phyloP scores from a whole-genome alignment of 2,113 vertebrate genomes.

The Anoura caudifer region DNA sequence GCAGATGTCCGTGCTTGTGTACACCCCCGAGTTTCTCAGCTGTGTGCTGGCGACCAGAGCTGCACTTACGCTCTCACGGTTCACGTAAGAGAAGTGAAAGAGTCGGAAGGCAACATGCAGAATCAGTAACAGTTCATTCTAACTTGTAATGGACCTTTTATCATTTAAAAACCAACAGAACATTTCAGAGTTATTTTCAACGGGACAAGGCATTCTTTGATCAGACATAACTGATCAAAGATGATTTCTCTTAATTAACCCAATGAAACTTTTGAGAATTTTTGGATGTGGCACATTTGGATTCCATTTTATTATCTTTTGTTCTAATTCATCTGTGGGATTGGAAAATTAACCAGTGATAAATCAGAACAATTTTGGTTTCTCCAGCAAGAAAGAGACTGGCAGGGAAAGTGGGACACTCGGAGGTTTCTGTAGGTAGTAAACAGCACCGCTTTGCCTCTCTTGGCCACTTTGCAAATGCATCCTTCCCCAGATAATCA shows the following conservation, averaged over 20 bases:
- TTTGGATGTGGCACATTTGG: not conserved
- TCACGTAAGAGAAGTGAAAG: conserved; percentile 81
- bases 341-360: conserved; percentile 15
- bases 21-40: conserved; percentile 77
- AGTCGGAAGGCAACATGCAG: conserved; percentile 80
- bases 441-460: not conserved
- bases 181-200: not conserved
- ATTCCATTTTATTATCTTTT: not conserved
- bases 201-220: not conserved
- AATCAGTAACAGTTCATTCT: not conserved
- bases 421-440: not conserved
- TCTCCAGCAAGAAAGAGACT: not conserved
- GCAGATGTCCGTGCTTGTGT: not conserved
- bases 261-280: not conserved
- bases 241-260: not conserved
- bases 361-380: not conserved
- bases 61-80: conserved; percentile 79
- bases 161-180: conserved; percentile 26
- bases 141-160: not conserved
- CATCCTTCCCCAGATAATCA: not conserved
- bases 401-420: not conserved
- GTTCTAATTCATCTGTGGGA: not conserved
- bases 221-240: not conserved
- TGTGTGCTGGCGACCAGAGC: conserved; percentile 80
- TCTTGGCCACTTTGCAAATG: not conserved